These are phyloP conservation scores for Triplophysa bombifrons DNA, from an alignment of 2,797 vertebrate species.

Conservation along the genomic window DNA sequence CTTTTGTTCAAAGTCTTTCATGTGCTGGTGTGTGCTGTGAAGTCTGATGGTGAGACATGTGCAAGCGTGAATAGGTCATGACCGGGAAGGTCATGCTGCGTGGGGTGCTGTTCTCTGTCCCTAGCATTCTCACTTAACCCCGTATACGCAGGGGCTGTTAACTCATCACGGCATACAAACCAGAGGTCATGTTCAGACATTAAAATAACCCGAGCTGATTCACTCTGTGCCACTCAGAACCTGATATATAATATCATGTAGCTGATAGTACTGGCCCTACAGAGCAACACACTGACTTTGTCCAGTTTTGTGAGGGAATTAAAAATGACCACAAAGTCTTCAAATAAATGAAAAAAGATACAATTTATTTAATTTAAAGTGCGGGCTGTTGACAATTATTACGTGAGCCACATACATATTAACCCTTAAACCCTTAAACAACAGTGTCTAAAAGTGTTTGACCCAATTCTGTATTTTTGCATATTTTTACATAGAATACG, in stretches of 20 bases:
- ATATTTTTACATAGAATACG: too few species aligned
- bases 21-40: conserved; percentile 27
- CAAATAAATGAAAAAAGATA: not conserved
- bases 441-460: too few species aligned
- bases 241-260: not conserved
- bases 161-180: conserved; percentile 26
- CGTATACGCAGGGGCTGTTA: conserved; percentile 15
- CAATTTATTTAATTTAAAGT: not conserved
- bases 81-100: conserved; percentile 42
- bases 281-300: not conserved
- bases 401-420: not conserved
- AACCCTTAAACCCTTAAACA: not conserved
- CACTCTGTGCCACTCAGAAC: conserved; percentile 11
- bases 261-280: not conserved
- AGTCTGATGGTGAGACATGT: conserved; percentile 32
- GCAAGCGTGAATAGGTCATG: conserved; percentile 39
- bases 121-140: conserved; percentile 20
- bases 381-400: not conserved
- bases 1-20: conserved; percentile 36
- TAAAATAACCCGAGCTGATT: not conserved
- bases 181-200: conserved; percentile 9
- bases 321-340: not conserved
- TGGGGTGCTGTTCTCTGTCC: conserved; percentile 28
- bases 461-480: too few species aligned
- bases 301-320: not conserved